Evolutionary conservation across 1,140 invertebrate genomes (phyloP).

Genomic region (Papilio aristodemus): DNA sequence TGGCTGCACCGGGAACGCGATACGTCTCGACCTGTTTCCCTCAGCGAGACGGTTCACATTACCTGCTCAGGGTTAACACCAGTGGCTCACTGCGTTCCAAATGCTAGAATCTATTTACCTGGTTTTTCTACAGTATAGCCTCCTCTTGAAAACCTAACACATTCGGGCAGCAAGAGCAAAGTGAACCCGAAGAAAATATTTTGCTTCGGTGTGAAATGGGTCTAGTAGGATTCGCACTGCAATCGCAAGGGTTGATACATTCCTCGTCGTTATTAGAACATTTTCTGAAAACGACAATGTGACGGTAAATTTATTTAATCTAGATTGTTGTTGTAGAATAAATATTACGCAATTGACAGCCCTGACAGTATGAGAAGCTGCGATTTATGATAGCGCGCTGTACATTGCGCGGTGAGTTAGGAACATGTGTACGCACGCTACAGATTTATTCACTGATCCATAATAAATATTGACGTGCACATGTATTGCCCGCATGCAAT

Average conservation of each 20-base stretch:
- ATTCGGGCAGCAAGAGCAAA: too few species aligned
- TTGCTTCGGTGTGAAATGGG: too few species aligned
- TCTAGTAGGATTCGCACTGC: too few species aligned
- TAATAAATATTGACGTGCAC: background rate
- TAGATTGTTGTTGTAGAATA: background rate
- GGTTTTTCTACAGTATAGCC: too few species aligned
- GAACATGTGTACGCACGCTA: background rate
- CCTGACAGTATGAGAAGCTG: background rate
- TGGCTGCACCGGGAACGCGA: constrained; percentile 19
- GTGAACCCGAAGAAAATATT: too few species aligned
- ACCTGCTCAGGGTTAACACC: constrained; percentile 3
- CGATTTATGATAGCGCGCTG: constrained; percentile 5
- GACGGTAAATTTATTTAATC: background rate
- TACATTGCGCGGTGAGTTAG: constrained; percentile 13
- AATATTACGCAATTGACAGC: background rate
- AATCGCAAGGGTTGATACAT: too few species aligned
- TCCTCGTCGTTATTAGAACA: too few species aligned
- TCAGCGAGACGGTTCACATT: constrained; percentile 9
- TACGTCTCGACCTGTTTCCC: constrained; percentile 19
- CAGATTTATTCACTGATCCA: constrained; percentile 10
- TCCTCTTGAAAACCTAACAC: too few species aligned
- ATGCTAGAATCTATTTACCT: background rate
- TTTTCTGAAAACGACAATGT: too few species aligned
- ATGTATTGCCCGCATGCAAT: constrained; percentile 7
- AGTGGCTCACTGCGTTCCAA: background rate